Percentiles rank a stretch among this genome's conserved stretches.
phyloP scores from a whole-genome alignment of 2,797 vertebrate species.

The Cyprinodon diabolis region DNA sequence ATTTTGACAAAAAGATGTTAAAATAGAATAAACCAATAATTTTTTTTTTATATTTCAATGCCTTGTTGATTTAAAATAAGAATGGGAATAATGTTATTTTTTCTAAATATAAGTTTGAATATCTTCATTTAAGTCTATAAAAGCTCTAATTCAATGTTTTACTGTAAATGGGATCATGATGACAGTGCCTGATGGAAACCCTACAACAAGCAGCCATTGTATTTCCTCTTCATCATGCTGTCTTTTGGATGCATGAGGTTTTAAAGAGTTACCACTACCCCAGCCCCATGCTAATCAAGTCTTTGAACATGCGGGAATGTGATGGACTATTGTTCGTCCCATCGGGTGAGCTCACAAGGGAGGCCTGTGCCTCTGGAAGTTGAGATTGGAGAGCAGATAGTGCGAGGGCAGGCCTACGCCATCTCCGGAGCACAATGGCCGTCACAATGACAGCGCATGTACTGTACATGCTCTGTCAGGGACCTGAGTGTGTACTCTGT shows the following conservation, averaged over 20 bases:
- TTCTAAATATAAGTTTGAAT: background rate
- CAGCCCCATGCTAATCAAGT: conserved; percentile 75
- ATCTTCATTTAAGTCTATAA: background rate
- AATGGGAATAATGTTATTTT: background rate
- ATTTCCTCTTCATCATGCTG: conserved; percentile 70
- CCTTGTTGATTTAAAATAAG: background rate
- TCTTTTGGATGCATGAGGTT: conserved; percentile 66
- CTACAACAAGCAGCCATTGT: conserved; percentile 69
- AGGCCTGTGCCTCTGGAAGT: conserved; percentile 79
- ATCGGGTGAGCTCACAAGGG: conserved; percentile 82
- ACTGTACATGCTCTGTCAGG: conserved; percentile 72
- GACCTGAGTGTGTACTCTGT: conserved; percentile 69
- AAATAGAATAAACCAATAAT: background rate
- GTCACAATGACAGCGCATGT: conserved; percentile 78
- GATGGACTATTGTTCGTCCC: conserved; percentile 80
- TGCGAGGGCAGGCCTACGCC: conserved; percentile 85
- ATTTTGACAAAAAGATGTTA: background rate
- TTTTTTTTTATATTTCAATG: background rate
- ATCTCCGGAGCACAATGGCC: conserved; percentile 82
- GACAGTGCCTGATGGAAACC: conserved; percentile 50
- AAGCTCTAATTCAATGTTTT: background rate
- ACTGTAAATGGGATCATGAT: conserved; percentile 19
- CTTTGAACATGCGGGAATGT: conserved; percentile 82
- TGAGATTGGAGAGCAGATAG: conserved; percentile 76
- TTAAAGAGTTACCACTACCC: conserved; percentile 76